A percentile compares a stretch with the other conserved stretches of the same genome.
Evolutionary conservation across 2,113 vertebrate genomes (phyloP).

Genomic region (Atractosteus spatula): DNA sequence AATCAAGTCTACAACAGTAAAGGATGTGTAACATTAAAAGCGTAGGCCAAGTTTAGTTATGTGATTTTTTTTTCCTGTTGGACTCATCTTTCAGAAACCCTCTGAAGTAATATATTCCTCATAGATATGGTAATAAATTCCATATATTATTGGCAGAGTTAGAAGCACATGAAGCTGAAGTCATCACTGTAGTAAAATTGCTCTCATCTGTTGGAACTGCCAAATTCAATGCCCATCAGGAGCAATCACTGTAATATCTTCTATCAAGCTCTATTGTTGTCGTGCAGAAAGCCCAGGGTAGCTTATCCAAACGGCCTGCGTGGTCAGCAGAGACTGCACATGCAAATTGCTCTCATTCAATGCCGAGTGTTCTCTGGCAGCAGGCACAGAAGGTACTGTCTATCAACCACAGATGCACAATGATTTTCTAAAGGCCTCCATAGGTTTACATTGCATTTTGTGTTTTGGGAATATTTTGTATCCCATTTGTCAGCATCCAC

Average conservation of each 20-base stretch:
- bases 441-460: too few relatives aligned
- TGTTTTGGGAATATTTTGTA: too few relatives aligned
- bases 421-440: background rate
- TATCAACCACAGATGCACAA: background rate
- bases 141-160: background rate
- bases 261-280: background rate
- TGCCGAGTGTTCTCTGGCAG: background rate
- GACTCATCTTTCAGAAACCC: background rate
- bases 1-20: too few relatives aligned
- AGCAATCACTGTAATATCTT: constrained; percentile 4
- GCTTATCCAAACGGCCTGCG: background rate
- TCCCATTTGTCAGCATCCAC: too few relatives aligned
- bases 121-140: background rate
- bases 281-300: background rate
- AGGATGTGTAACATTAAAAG: background rate
- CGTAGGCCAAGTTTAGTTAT: background rate
- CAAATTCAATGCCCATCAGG: background rate
- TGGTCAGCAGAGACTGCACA: constrained; percentile 1
- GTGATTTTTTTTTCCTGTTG: background rate
- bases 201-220: background rate
- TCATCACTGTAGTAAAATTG: background rate
- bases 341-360: background rate
- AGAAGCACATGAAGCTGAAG: background rate
- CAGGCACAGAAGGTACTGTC: background rate
- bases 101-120: constrained; percentile 1